phyloP scores from a whole-genome alignment of 2,797 vertebrate genomes.

The Clarias laeviceps region DNA sequence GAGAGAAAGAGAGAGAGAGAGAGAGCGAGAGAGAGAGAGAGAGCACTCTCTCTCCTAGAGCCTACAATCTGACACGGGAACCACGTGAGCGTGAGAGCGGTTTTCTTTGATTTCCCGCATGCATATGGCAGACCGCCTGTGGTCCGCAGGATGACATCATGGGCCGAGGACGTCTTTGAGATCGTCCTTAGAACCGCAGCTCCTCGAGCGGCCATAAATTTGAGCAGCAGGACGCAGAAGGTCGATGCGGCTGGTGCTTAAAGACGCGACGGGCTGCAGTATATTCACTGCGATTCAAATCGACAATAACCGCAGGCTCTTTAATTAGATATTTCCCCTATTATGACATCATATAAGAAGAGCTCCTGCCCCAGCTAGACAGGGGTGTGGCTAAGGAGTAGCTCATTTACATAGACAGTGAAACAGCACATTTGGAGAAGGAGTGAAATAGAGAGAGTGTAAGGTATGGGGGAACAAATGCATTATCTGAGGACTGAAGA shows the following conservation, averaged over 20 bases:
- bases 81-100: background rate
- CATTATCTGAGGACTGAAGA: too few species aligned
- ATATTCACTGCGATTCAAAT: slow-evolving; percentile 26
- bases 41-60: background rate
- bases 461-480: too few species aligned
- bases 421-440: too few species aligned
- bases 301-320: background rate
- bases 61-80: background rate
- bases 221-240: slow-evolving; percentile 2
- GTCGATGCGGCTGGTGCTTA: slow-evolving; percentile 1
- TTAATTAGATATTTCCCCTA: too few species aligned
- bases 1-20: too few species aligned
- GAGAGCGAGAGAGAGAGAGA: too few species aligned
- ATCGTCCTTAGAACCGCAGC: background rate
- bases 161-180: background rate
- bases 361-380: too few species aligned
- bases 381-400: too few species aligned
- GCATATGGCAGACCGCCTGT: background rate
- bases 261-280: slow-evolving; percentile 12
- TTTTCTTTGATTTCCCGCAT: background rate
- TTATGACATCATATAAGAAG: too few species aligned
- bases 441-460: too few species aligned
- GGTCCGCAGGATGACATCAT: slow-evolving; percentile 34
- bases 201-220: background rate
- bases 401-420: too few species aligned